Base-by-base conservation (phyloP, 2,888 invertebrate genomes). In the Mythimna lalbum region DNA sequence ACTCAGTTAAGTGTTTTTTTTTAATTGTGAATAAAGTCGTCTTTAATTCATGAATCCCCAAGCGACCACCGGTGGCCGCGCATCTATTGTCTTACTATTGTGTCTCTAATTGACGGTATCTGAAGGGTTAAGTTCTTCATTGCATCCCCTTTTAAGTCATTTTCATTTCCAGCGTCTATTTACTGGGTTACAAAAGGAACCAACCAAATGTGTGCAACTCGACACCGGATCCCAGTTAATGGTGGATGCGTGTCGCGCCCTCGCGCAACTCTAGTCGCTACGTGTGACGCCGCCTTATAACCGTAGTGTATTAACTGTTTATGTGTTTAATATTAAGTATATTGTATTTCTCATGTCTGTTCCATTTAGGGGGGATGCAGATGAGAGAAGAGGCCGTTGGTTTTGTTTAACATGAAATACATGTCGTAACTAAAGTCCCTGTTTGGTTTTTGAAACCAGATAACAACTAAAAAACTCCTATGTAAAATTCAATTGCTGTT, bases 161-260 rank as follows among this genome's bases (percentile, higher is more conserved):
- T 43, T 43, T 43, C 5, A 17, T 43, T 17, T 43, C 6, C 6
- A 19, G 53, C 53, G 27, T 53, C 9, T 19, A 31, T n/a, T 19
- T 4, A 0, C 19, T 4, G 31, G 21, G 87, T 36, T 7, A 31
- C 67, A 85, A 78, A 53, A 17, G 43, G 82, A 87, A 49, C 69
- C 23, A 5, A 67, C 69, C 68, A 9, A 63, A 63, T 39, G 69
- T 64, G 88, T 68, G 84, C 72, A 88, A 92, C 84, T 75, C 80
- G 87, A 92, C 87, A 92, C 92, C 92, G 91, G 90, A 89, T 87
- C 76, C 63, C 17, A 71, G 84, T 82, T 93, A 92, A 93, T 93
- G 92, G 92, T 85, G 77, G 85, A 91, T 90, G 88, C 88, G 86
- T 92, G 92, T 92, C 73, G 77, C 75, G 71, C 85, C 80, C 81